A percentile compares a stretch with the other conserved stretches of the same genome.
Evolutionary conservation across 2,113 vertebrate genomes (phyloP).

Genomic region (Xiphorhynchus elegans): DNA sequence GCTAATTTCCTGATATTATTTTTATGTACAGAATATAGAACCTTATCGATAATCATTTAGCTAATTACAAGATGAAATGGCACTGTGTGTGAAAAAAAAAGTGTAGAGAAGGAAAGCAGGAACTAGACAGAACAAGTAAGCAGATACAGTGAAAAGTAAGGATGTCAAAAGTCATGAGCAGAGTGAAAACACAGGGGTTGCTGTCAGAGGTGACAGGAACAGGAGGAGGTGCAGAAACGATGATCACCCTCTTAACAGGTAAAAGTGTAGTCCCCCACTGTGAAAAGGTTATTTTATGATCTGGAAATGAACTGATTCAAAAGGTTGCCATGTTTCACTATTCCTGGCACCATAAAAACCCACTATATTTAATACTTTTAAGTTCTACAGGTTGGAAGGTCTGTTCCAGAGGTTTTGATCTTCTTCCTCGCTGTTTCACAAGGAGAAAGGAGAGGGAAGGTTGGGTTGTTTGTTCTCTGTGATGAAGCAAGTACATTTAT

Average conservation of each 20-base stretch:
- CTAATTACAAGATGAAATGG: constrained; percentile 2
- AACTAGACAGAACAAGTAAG: background rate
- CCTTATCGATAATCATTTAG: background rate
- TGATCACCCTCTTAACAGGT: background rate
- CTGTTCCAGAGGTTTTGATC: background rate
- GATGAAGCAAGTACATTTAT: constrained; percentile 13
- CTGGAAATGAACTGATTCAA: background rate
- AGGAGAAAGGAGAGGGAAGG: background rate
- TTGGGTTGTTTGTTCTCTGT: background rate
- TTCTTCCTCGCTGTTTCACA: background rate
- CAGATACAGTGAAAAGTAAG: background rate
- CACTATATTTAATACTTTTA: background rate
- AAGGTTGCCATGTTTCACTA: background rate
- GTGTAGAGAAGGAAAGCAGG: background rate
- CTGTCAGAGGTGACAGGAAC: background rate
- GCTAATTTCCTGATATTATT: background rate
- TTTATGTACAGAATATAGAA: background rate
- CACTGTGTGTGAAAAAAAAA: background rate
- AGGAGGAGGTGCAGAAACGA: background rate
- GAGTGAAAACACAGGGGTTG: background rate
- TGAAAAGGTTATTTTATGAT: background rate
- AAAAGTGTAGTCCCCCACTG: background rate
- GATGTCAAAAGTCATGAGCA: background rate
- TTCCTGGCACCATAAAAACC: background rate
- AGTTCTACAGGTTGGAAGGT: background rate